These are phyloP conservation scores for Pyralis farinalis DNA, from an alignment of 2,888 invertebrate genomes.

Conservation along the genomic window DNA sequence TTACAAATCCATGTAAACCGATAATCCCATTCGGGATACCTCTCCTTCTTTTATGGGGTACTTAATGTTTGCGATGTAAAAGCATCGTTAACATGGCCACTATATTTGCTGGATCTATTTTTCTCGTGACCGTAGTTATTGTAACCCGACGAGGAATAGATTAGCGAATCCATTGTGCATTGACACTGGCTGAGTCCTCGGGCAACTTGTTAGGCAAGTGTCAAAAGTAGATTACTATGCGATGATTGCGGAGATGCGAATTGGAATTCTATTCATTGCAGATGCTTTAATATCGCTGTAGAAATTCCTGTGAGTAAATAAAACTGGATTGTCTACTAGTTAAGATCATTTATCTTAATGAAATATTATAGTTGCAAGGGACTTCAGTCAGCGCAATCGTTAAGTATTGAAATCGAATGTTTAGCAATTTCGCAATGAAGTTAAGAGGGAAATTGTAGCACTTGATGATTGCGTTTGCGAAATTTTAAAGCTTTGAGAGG, in stretches of 20 bases:
- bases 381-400: background rate
- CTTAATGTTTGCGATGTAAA: constrained; percentile 53
- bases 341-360: background rate
- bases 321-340: background rate
- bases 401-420: background rate
- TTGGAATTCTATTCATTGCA: background rate
- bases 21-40: constrained; percentile 57
- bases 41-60: constrained; percentile 51
- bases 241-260: constrained; percentile 13
- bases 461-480: no score
- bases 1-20: constrained; percentile 50
- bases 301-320: constrained; percentile 8
- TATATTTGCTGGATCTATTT: constrained; percentile 35
- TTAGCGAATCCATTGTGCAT: constrained; percentile 11
- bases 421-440: background rate
- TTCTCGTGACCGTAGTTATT: constrained; percentile 24
- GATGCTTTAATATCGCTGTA: constrained; percentile 10
- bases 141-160: constrained; percentile 13
- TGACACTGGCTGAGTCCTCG: constrained; percentile 11
- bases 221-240: constrained; percentile 16
- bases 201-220: constrained; percentile 15
- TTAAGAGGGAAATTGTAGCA: no score
- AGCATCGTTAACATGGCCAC: constrained; percentile 50
- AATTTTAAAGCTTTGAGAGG: no score
- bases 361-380: background rate